Evolutionary conservation across 1,140 invertebrate genomes (phyloP), one percentile per base, ranked within the genome.

Genomic region (Monomorium pharaonis): DNA sequence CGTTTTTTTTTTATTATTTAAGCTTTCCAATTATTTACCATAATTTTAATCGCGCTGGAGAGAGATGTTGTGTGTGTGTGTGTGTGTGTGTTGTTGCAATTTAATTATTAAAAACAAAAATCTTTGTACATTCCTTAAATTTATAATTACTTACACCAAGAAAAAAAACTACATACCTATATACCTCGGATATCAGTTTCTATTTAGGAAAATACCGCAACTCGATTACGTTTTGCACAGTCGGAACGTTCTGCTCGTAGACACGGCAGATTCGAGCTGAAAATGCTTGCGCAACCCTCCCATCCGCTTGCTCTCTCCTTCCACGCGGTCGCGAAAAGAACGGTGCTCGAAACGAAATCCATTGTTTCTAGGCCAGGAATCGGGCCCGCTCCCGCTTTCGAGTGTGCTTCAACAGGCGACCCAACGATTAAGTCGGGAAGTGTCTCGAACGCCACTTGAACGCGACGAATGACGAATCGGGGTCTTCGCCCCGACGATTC

Each of bases 361-460:
- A 94, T 94, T 94, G 93, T 94, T 89, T 92, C 88, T 87, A 90
- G 81, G 88, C 84, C 88, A 86, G 77, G 84, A 90, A 83, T 60
- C 65, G 33, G 65, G 63, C 37, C 85, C 87, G 88, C 91, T 91
- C 89, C 69, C 54, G 6, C 60, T 18, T 76, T 91, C 83, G 88
- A 89, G 88, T 54, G 51, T 87, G 62, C 89, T 90, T 54, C 56
- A 89, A 87, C 83, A 58, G 44, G n/a, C 89, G 89, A 86, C 83
- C 86, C 42, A 58, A 47, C 89, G 89, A 88, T 90, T 90, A 90
- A 90, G 85, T 72, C 88, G 49, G 24, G 27, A 87, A 89, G 87
- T 89, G 86, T 92, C 87, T 89, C 78, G 77, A 86, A 84, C 21
- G 77, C 76, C 72, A 72, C 87, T 90, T 56, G 85, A 84, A 89